Percentiles rank a stretch among this genome's conserved stretches.
Conservation (phyloP, 2,888 invertebrate genomes). For the Drepana falcataria region DNA sequence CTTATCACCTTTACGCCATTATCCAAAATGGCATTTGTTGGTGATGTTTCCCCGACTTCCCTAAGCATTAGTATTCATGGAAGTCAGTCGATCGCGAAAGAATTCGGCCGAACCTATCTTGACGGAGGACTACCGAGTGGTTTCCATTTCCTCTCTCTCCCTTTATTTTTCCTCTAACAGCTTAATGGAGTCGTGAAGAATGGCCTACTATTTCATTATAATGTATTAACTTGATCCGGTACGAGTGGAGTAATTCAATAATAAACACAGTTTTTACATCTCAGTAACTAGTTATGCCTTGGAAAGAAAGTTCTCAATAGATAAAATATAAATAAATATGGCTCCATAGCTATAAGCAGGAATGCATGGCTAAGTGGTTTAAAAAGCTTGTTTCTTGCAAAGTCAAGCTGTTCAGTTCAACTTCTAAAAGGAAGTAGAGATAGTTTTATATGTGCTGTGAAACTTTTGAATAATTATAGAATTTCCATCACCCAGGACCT, state of each 20-base stretch:
- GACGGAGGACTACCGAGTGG: slow-evolving; percentile 66
- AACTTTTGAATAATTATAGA: too few species aligned
- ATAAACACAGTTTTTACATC: too few species aligned
- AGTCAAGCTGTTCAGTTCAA: too few species aligned
- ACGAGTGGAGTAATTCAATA: slow-evolving; percentile 32
- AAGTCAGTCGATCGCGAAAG: slow-evolving; percentile 74
- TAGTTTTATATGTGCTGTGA: too few species aligned
- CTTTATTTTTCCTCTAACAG: slow-evolving; percentile 68
- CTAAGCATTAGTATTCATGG: slow-evolving; percentile 73
- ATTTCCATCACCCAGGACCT: too few species aligned
- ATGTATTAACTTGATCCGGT: slow-evolving; percentile 57
- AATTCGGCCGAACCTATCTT: slow-evolving; percentile 65
- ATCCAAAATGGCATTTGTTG: slow-evolving; percentile 53
- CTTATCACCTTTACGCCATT: slow-evolving; percentile 42
- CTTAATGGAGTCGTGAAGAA: slow-evolving; percentile 72
- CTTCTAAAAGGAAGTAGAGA: too few species aligned
- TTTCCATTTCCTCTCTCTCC: slow-evolving; percentile 62
- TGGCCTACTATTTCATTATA: slow-evolving; percentile 64
- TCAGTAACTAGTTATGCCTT: too few species aligned
- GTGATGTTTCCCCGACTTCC: slow-evolving; percentile 46
- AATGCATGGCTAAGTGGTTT: too few species aligned
- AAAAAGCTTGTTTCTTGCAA: too few species aligned
- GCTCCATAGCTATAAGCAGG: too few species aligned
- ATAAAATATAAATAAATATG: too few species aligned
- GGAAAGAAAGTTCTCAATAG: too few species aligned